Conservation (phyloP, 1,140 invertebrate genomes). For the Hormaphis cornu region DNA sequence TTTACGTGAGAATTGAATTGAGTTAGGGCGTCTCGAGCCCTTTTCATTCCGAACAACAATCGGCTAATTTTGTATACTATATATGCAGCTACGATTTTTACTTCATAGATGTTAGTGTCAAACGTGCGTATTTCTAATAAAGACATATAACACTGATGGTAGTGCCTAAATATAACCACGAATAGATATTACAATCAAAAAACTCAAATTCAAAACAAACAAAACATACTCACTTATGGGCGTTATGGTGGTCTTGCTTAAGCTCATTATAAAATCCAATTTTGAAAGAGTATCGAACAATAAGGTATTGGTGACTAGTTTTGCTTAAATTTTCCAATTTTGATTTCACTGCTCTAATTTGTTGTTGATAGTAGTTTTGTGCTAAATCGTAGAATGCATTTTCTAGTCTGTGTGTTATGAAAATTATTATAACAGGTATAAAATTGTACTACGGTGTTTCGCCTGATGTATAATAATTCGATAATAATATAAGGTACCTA, state of each 20-base stretch:
- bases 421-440: background rate
- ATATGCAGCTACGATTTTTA: constrained; percentile 88
- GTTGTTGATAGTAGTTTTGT: constrained; percentile 82
- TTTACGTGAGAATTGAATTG: constrained; percentile 88
- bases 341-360: constrained; percentile 75
- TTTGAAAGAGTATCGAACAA: constrained; percentile 94
- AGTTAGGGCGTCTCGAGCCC: constrained; percentile 84
- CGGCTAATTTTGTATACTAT: constrained; percentile 92
- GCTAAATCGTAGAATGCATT: constrained; percentile 87
- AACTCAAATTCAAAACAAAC: background rate
- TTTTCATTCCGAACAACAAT: constrained; percentile 75
- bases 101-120: constrained; percentile 84
- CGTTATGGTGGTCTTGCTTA: constrained; percentile 76
- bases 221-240: constrained; percentile 61
- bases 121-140: constrained; percentile 76
- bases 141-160: constrained; percentile 83
- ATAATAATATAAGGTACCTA: background rate
- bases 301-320: constrained; percentile 80
- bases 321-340: constrained; percentile 87
- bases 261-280: constrained; percentile 93
- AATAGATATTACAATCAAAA: background rate
- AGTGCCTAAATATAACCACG: constrained; percentile 56
- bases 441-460: background rate
- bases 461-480: no score
- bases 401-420: constrained; percentile 58